Base-by-base conservation (phyloP, 92 coral and sea anemone genomes). In the Pocillopora grandis region DNA sequence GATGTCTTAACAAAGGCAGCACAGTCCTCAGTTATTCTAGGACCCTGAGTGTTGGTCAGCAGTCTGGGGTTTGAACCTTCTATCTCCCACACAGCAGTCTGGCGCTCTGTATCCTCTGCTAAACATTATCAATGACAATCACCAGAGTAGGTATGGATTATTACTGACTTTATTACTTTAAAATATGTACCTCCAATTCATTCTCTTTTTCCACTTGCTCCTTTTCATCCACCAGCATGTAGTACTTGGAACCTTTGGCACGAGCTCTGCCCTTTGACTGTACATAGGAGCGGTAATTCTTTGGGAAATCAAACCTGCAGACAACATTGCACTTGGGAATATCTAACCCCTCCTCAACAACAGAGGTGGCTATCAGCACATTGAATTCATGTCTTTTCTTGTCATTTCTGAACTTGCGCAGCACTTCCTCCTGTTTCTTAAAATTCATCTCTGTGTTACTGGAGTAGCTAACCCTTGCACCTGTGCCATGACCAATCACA, bases 211-310 rank as follows among this genome's bases (percentile, higher is more conserved):
- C 90, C 11, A 16, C 76, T 48, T 57, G 14, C 23, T 71, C 79
- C 65, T 79, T 48, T 64, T 76, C 21, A 12, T 85, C 87, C 2
- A 90, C 93, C 63, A 97, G 88, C 62, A 94, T 80, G 61, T 87
- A 80, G 82, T 92, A 97, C 37, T 80, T 58, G 49, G 99, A 95
- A 62, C 76, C 86, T 66, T 89, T 92, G 1, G 97, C 98, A 35
- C 99, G 88, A 11, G 98, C 99, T 48, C 99, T 84, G n/a, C 99
- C 99, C 35, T 92, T 92, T 0, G 98, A 94, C 81, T 96, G 99
- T 1, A 96, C 97, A 76, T 90, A 96, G 58, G 98, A 91, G 12
- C 98, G 94, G 35, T 55, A 94, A 75, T 74, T 96, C 77, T 82
- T 88, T 1, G 99, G 98, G 49, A 94, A 94, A 66, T 96, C 99